phyloP scores from a whole-genome alignment of 2,113 vertebrate genomes.

The Patagioenas fasciata region DNA sequence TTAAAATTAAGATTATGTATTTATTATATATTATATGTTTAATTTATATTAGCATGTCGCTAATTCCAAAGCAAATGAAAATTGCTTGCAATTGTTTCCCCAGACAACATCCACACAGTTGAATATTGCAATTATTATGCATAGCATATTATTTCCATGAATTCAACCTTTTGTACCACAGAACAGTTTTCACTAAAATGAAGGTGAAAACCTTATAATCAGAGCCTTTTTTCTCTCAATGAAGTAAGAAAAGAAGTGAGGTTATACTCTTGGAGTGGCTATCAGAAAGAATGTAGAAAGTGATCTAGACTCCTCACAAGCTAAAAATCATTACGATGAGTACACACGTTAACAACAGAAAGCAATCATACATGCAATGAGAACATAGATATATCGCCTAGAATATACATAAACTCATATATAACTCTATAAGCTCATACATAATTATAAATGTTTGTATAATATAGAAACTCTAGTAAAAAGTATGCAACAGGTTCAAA shows the following conservation, averaged over 20 bases:
- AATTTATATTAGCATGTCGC: neutral
- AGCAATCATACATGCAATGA: neutral
- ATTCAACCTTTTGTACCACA: neutral
- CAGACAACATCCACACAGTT: neutral
- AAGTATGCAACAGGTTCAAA: constrained; percentile 42
- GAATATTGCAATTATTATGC: neutral
- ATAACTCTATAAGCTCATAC: neutral
- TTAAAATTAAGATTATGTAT: neutral
- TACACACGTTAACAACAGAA: neutral
- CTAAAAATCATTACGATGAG: neutral
- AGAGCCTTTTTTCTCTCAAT: neutral
- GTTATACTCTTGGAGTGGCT: neutral
- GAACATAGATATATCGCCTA: neutral
- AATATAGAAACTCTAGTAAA: constrained; percentile 22
- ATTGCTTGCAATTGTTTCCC: neutral
- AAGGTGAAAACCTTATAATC: neutral
- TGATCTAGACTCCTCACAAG: neutral
- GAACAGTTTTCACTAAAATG: neutral
- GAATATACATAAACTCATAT: neutral
- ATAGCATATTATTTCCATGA: neutral
- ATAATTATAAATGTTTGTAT: neutral
- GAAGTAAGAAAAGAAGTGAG: neutral
- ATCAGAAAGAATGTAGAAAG: neutral
- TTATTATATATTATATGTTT: neutral
- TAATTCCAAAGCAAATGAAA: neutral